Evolutionary conservation across 2,888 invertebrate genomes (phyloP).

Genomic region (Selenia dentaria): DNA sequence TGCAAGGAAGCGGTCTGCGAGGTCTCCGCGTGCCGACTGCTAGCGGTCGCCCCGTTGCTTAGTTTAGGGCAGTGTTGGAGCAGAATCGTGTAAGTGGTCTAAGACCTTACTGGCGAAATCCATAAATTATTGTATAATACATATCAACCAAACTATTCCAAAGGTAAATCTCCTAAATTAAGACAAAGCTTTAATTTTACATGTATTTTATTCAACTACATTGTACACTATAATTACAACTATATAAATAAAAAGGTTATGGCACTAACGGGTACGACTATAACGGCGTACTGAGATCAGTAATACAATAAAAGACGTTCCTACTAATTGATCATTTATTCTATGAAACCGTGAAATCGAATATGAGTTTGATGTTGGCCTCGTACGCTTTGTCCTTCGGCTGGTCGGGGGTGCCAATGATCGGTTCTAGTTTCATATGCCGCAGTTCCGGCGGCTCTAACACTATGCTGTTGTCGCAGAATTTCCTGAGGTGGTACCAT

Average conservation of each 20-base stretch:
- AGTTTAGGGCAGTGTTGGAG: no score
- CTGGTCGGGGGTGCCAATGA: slow-evolving; percentile 57
- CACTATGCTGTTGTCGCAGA: slow-evolving; percentile 52
- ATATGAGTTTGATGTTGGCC: slow-evolving; percentile 61
- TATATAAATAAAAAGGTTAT: slow-evolving; percentile 14
- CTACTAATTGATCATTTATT: slow-evolving; percentile 34
- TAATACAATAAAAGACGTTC: slow-evolving; percentile 9
- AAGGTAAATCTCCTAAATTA: background rate
- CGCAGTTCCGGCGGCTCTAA: slow-evolving; percentile 42
- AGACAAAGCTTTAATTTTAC: background rate
- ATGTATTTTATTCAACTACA: slow-evolving; percentile 7
- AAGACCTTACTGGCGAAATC: no score
- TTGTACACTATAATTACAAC: background rate
- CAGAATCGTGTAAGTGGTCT: no score
- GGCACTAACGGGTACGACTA: slow-evolving; percentile 15
- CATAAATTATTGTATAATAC: no score
- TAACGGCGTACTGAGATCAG: slow-evolving; percentile 15
- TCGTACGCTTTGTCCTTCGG: slow-evolving; percentile 50
- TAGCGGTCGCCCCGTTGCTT: no score
- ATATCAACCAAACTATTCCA: background rate
- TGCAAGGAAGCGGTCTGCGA: no score
- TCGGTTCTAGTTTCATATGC: slow-evolving; percentile 39
- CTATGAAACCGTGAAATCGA: slow-evolving; percentile 40
- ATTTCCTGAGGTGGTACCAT: slow-evolving; percentile 59
- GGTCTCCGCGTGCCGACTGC: no score